These are phyloP conservation scores for Drosophila paranaensis DNA, from an alignment of 2,888 invertebrate species.

Conservation along the genomic window DNA sequence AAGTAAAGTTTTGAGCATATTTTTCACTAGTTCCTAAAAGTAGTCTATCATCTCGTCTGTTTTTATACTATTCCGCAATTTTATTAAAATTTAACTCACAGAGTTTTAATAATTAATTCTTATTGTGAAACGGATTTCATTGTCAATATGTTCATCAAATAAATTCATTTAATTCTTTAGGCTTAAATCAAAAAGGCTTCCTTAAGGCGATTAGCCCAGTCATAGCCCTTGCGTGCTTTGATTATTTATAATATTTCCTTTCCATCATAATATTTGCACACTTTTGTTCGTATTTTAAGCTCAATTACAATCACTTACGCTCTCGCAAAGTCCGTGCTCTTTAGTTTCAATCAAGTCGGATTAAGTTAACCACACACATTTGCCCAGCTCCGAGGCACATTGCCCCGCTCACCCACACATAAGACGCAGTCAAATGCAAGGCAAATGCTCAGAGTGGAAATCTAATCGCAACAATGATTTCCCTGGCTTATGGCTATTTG, in stretches of 20 bases:
- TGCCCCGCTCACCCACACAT: conserved; percentile 36
- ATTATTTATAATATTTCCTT: not conserved
- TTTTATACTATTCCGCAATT: too few species aligned
- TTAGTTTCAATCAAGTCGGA: conserved; percentile 48
- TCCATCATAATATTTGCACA: not conserved
- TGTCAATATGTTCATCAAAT: too few species aligned
- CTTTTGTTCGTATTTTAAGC: not conserved
- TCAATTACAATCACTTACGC: not conserved
- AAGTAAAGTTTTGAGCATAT: too few species aligned
- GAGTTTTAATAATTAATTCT: not conserved
- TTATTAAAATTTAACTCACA: too few species aligned
- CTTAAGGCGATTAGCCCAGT: not conserved
- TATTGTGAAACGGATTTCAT: too few species aligned
- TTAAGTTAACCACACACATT: conserved; percentile 44
- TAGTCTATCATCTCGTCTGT: too few species aligned
- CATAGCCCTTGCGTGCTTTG: not conserved
- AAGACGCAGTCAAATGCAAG: conserved; percentile 19
- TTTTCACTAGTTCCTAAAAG: too few species aligned
- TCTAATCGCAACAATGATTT: conserved; percentile 47
- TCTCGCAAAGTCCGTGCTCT: conserved; percentile 1
- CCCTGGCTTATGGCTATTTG: conserved; percentile 66
- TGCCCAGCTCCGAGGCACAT: conserved; percentile 38
- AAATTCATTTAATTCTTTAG: too few species aligned
- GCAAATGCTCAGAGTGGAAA: conserved; percentile 25
- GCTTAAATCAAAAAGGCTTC: too few species aligned